Evolutionary conservation across 2,797 vertebrate genomes (phyloP).

Genomic region (Paedocypris micromegethes): DNA sequence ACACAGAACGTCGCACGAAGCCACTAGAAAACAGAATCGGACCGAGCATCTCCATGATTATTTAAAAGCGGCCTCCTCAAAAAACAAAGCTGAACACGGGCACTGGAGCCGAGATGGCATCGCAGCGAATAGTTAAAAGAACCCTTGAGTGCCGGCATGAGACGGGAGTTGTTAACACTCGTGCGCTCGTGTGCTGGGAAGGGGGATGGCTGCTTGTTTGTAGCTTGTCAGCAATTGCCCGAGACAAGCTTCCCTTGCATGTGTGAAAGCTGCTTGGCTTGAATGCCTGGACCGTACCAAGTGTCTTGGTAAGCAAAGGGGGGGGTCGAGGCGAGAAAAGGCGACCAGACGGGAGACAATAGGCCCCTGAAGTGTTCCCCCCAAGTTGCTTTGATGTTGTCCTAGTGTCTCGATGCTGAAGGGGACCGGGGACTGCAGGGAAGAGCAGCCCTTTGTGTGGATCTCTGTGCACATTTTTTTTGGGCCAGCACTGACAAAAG

Average conservation of each 20-base stretch:
- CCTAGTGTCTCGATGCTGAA: conserved; percentile 72
- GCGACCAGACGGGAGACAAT: conserved; percentile 76
- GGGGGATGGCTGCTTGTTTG: conserved; percentile 79
- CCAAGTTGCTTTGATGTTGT: conserved; percentile 80
- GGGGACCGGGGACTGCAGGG: conserved; percentile 65
- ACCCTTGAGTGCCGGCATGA: conserved; percentile 52
- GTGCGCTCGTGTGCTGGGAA: conserved; percentile 34
- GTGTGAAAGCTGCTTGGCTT: conserved; percentile 87
- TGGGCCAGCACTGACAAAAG: conserved; percentile 53
- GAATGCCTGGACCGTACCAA: conserved; percentile 86
- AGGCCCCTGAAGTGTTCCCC: conserved; percentile 79
- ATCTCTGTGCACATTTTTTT: conserved; percentile 59
- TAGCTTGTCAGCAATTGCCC: conserved; percentile 88
- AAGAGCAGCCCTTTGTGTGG: conserved; percentile 66
- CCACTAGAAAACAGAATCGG: too few relatives aligned
- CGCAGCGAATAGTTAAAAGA: conserved; percentile 19
- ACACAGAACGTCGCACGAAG: too few relatives aligned
- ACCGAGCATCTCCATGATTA: too few relatives aligned
- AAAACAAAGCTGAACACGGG: conserved; percentile 27
- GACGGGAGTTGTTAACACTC: conserved; percentile 27
- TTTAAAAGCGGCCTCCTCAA: too few relatives aligned
- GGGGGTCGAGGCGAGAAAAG: conserved; percentile 66
- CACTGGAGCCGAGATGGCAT: conserved; percentile 38
- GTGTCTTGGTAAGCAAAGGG: conserved; percentile 70
- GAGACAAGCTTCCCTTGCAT: conserved; percentile 80